Evolutionary conservation across 1,140 invertebrate genomes (phyloP).

Genomic region (Drosophila tristis): DNA sequence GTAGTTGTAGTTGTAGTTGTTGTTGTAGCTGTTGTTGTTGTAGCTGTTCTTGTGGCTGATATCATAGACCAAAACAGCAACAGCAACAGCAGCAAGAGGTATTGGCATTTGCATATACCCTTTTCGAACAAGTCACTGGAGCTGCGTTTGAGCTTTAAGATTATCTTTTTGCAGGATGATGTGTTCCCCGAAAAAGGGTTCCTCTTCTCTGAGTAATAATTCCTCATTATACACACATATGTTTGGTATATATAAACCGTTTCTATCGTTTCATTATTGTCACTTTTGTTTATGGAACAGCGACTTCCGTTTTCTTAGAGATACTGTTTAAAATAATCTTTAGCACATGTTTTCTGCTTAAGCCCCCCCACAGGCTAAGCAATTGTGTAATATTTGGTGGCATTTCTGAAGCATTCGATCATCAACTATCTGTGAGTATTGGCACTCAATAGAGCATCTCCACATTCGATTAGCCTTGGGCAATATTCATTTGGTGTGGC

Average conservation of each 20-base stretch:
- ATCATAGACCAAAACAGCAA: constrained; percentile 55
- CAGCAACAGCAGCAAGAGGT: constrained; percentile 7
- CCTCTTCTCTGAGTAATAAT: no score
- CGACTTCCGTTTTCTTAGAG: constrained; percentile 12
- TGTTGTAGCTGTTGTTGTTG: constrained; percentile 4
- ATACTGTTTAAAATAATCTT: constrained; percentile 16
- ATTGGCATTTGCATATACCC: constrained; percentile 44
- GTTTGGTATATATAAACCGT: no score
- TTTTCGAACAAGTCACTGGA: constrained; percentile 18
- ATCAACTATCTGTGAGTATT: background rate
- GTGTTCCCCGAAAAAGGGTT: no score
- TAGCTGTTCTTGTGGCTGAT: constrained; percentile 32
- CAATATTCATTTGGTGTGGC: constrained; percentile 27
- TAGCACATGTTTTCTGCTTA: constrained; percentile 1
- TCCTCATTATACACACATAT: no score
- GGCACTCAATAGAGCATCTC: background rate
- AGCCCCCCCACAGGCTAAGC: background rate
- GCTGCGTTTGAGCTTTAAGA: no score
- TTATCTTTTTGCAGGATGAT: no score
- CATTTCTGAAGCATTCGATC: background rate
- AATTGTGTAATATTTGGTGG: background rate
- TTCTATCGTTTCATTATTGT: background rate
- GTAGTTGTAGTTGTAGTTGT: constrained; percentile 28
- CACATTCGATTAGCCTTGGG: constrained; percentile 13
- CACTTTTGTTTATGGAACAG: constrained; percentile 2